Evolutionary conservation across 2,113 vertebrate species (phyloP).

Genomic region (Tonatia bakeri): DNA sequence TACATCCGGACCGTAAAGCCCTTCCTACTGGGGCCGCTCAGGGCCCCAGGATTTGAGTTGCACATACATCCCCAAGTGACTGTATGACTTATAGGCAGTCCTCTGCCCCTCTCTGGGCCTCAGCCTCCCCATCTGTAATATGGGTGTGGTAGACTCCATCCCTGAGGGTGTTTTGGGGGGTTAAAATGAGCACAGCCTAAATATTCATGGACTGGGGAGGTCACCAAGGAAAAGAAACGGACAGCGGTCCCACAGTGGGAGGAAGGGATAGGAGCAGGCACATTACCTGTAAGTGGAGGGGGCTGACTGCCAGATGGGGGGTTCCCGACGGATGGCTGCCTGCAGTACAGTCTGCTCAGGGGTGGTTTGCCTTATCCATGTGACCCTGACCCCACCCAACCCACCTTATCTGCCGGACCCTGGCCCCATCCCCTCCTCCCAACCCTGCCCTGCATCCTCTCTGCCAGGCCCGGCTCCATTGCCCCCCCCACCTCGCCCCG

Average conservation of each 20-base stretch:
- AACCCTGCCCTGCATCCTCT: not conserved
- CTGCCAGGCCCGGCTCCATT: not conserved
- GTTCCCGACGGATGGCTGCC: constrained; percentile 82
- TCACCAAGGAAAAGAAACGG: not conserved
- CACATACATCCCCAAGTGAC: not conserved
- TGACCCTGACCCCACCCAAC: not conserved
- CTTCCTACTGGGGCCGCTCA: not conserved
- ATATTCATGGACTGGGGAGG: not conserved
- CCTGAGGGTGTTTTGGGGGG: not conserved
- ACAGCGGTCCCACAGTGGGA: not conserved
- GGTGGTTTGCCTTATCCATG: accelerated
- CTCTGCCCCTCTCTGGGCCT: not conserved
- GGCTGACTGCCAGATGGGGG: constrained; percentile 83
- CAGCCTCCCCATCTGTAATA: not conserved
- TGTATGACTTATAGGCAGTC: not conserved
- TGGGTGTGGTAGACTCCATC: not conserved
- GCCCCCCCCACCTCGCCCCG: not conserved
- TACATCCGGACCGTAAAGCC: not conserved
- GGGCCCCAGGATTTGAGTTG: not conserved
- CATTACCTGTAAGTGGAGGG: constrained; percentile 83
- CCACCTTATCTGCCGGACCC: not conserved
- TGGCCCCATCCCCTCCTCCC: not conserved
- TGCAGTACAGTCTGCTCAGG: constrained; percentile 14
- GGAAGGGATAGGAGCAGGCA: not conserved
- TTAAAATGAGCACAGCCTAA: not conserved